Conservation (phyloP, 2,888 invertebrate genomes). For the Aricia artaxerxes region DNA sequence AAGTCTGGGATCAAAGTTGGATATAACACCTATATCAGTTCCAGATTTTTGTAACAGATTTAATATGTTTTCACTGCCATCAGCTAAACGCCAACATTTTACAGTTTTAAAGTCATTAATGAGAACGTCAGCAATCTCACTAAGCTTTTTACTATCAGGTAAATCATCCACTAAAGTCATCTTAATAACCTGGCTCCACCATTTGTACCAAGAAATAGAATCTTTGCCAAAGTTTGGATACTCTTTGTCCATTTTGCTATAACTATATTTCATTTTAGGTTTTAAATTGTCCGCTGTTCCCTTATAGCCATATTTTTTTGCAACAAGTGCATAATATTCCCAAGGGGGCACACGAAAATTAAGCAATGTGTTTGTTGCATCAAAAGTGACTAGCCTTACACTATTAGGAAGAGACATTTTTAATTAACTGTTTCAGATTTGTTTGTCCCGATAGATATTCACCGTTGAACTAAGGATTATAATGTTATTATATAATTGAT, state of each 20-base stretch:
- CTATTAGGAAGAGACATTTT: slow-evolving; percentile 66
- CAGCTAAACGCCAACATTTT: slow-evolving; percentile 85
- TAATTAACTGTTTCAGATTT: background rate
- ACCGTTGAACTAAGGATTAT: background rate
- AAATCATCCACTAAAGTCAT: slow-evolving; percentile 82
- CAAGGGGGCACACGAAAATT: slow-evolving; percentile 86
- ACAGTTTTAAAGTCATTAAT: slow-evolving; percentile 86
- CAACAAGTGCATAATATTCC: slow-evolving; percentile 87
- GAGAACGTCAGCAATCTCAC: slow-evolving; percentile 78
- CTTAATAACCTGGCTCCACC: slow-evolving; percentile 89
- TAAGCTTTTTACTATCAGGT: slow-evolving; percentile 49
- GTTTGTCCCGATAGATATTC: background rate
- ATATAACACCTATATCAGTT: slow-evolving; percentile 86
- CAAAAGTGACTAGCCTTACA: slow-evolving; percentile 89
- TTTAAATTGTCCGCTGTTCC: slow-evolving; percentile 76
- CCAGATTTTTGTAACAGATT: slow-evolving; percentile 74
- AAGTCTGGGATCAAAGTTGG: slow-evolving; percentile 93
- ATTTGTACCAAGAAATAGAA: slow-evolving; percentile 87
- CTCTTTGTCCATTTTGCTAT: slow-evolving; percentile 81
- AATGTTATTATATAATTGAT: background rate
- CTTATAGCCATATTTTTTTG: slow-evolving; percentile 83
- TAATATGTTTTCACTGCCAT: slow-evolving; percentile 84
- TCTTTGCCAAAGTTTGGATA: slow-evolving; percentile 91
- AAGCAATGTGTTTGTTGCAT: slow-evolving; percentile 92
- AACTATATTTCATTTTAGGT: slow-evolving; percentile 84